phyloP scores from a whole-genome alignment of 2,113 vertebrate species.

The Lamprologus lemairii region DNA sequence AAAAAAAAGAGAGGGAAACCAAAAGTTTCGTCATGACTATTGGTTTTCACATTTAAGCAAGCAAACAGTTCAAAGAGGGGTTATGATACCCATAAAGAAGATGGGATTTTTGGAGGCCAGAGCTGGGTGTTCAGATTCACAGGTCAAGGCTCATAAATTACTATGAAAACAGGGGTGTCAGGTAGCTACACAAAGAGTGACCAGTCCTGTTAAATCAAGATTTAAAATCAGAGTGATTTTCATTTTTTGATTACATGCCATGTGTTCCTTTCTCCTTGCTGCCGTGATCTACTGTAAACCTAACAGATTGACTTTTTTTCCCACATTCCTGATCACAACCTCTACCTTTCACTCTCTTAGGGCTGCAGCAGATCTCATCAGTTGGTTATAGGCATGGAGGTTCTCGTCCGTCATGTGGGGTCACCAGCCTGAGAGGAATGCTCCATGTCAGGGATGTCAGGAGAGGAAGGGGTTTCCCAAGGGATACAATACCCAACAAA shows the following conservation, averaged over 20 bases:
- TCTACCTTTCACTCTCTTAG: neutral
- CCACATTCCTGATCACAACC: slow-evolving; percentile 28
- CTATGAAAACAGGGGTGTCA: slow-evolving; percentile 24
- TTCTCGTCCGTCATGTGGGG: slow-evolving; percentile 51
- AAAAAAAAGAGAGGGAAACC: neutral
- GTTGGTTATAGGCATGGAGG: slow-evolving; percentile 53
- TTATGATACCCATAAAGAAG: neutral
- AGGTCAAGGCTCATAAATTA: slow-evolving; percentile 40
- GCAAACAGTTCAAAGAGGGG: slow-evolving; percentile 14
- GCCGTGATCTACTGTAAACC: neutral
- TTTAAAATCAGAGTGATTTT: neutral
- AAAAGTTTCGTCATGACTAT: slow-evolving; percentile 9
- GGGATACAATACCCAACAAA: slow-evolving; percentile 18
- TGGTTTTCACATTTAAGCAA: neutral
- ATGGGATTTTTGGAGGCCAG: neutral
- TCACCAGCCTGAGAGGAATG: slow-evolving; percentile 56
- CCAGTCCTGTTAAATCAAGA: neutral
- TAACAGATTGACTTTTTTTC: neutral
- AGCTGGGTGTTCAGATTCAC: neutral
- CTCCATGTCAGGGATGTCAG: slow-evolving; percentile 34
- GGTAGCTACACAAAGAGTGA: neutral
- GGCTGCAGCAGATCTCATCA: neutral
- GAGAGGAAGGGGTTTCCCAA: neutral
- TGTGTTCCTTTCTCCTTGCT: neutral
- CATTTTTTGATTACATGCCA: neutral